Percentiles rank a stretch among this genome's conserved stretches.
Evolutionary conservation across 92 coral and sea anemone species (phyloP).

Genomic region (Heliopora coerulea): DNA sequence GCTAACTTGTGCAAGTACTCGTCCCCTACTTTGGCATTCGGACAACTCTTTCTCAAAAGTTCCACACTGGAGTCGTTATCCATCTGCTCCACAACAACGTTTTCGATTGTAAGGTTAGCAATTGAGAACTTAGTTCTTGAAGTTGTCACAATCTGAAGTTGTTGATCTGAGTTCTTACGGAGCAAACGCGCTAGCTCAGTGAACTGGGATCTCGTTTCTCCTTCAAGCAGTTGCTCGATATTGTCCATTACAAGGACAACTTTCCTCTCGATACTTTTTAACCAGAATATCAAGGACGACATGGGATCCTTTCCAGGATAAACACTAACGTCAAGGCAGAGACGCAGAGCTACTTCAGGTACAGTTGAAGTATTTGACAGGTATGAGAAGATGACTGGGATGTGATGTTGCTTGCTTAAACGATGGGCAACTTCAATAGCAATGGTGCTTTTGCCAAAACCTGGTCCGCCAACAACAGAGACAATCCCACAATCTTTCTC

Average conservation of each 20-base stretch:
- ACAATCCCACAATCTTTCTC: conserved; percentile 18
- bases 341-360: background rate
- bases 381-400: background rate
- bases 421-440: conserved; percentile 8
- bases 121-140: background rate
- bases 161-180: conserved; percentile 18
- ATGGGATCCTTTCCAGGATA: conserved; percentile 23
- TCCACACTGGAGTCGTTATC: background rate
- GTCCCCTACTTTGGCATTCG: conserved; percentile 5
- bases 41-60: conserved; percentile 9
- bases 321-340: conserved; percentile 16
- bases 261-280: background rate
- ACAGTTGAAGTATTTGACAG: conserved; percentile 11
- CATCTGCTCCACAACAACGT: too few relatives aligned
- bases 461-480: conserved; percentile 19
- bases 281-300: conserved; percentile 1
- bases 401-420: background rate
- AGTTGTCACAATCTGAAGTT: conserved; percentile 8
- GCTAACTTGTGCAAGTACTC: too few relatives aligned
- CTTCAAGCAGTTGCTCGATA: conserved; percentile 7
- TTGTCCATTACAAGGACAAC: conserved; percentile 6
- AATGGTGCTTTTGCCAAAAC: conserved; percentile 34
- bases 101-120: too few relatives aligned
- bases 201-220: background rate
- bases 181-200: background rate